phyloP scores from a whole-genome alignment of 2,797 vertebrate genomes.

The Selene dorsalis region DNA sequence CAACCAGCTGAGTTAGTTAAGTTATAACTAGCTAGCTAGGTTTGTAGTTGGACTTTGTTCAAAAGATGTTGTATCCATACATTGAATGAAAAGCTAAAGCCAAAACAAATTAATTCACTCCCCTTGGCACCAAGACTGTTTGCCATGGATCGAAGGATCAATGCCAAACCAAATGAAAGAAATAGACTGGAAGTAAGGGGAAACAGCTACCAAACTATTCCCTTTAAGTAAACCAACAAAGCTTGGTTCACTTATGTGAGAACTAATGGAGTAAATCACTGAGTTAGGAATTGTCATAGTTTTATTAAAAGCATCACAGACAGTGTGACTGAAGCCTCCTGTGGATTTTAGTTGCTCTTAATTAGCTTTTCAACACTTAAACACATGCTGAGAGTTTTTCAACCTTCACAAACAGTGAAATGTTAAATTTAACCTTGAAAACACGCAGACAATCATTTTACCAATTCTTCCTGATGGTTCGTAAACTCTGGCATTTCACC shows the following conservation, averaged over 20 bases:
- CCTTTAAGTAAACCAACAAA: conserved; percentile 4
- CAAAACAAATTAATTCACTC: too few relatives aligned
- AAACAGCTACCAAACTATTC: neutral
- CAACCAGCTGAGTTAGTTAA: neutral
- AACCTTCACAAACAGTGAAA: neutral
- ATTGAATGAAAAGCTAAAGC: too few relatives aligned
- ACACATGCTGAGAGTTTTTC: neutral
- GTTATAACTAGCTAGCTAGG: too few relatives aligned
- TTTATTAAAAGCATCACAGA: neutral
- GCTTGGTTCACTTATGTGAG: neutral
- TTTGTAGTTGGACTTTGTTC: neutral
- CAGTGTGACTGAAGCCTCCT: neutral
- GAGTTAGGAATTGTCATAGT: neutral
- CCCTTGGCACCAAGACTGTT: too few relatives aligned
- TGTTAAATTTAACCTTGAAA: neutral
- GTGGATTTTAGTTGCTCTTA: neutral
- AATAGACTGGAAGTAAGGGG: too few relatives aligned
- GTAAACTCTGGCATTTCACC: neutral
- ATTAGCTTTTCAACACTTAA: neutral
- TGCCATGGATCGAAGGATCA: too few relatives aligned
- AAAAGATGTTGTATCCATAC: too few relatives aligned
- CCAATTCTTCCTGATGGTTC: neutral
- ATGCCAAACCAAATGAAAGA: too few relatives aligned
- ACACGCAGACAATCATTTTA: neutral
- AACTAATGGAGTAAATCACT: neutral